Evolutionary conservation across 1,140 invertebrate species (phyloP), one percentile per base, ranked within the genome.

Genomic region (Helicoverpa zea): DNA sequence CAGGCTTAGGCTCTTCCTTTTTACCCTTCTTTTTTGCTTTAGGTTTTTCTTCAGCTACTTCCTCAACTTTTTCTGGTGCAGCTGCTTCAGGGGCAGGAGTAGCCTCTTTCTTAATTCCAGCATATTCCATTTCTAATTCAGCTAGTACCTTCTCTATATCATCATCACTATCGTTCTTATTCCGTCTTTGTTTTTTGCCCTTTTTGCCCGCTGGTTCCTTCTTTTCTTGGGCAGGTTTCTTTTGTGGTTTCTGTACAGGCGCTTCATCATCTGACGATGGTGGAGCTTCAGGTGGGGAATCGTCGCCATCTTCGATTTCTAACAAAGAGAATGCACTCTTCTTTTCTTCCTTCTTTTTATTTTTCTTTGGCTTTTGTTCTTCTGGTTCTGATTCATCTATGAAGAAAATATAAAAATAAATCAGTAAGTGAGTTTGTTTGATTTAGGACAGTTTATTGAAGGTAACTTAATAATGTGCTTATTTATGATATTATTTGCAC

Each of bases 71-170:
- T 86, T 91, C 88, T 73, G 83, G 77, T 89, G 92, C 93, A 79
- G 87, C 81, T 89, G 92, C 93, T 79, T 87, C 81, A 70, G 59
- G 35, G 58, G 91, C 88, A 30, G 91, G 87, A 79, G 91, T 88
- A 47, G 89, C 83, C 82, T 95, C 92, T 83, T 88, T 95, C 91
- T 95, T 96, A 78, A 84, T 96, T 43, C 97, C 97, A 77, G 97
- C 95, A 95, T 98, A 97, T 94, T 98, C 97, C 89, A 97, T 95
- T 96, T 97, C 96, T 81, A 98, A 94, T 94, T 98, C 97, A 30
- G 97, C 98, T 83, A 98, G 92, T 61, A 98, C 97, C 93, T 98
- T 97, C 88, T 98, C 98, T 81, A 98, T 95, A 90, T 98, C 98
- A 87, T 98, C 97, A 89, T 98, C 97, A 89, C 97, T 98, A 73